Evolutionary conservation across 2,797 vertebrate genomes (phyloP).

Genomic region (Triplophysa yarkandensis): DNA sequence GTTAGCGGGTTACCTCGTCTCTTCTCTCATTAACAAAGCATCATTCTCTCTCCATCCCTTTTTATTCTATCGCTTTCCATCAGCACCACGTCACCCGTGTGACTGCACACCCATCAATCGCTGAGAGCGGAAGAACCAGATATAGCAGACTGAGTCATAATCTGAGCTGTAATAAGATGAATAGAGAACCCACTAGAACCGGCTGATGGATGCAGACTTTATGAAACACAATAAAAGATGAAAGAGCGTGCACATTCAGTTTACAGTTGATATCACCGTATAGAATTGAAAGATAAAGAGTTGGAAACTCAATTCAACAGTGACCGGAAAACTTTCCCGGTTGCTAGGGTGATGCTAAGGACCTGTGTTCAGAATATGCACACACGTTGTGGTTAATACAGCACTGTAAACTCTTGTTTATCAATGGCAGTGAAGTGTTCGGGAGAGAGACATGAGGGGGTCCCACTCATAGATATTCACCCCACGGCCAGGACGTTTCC

Average conservation of each 20-base stretch:
- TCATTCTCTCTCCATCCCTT: conserved; percentile 1
- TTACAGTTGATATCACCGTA: background rate
- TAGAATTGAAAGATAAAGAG: background rate
- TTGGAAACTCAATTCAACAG: background rate
- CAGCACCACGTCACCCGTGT: background rate
- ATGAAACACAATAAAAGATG: background rate
- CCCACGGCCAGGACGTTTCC: conserved; percentile 35
- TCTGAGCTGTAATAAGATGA: background rate
- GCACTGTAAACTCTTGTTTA: background rate
- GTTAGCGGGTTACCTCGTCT: conserved; percentile 20
- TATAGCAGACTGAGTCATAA: conserved; percentile 6
- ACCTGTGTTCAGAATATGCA: background rate
- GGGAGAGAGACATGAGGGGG: conserved; percentile 53
- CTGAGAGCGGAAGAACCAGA: background rate
- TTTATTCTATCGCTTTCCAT: conserved; percentile 1
- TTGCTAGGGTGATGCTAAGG: too few species aligned
- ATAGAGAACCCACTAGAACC: background rate
- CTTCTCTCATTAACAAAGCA: conserved; percentile 23
- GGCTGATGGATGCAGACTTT: background rate
- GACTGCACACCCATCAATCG: background rate
- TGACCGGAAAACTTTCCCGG: background rate
- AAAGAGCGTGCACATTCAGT: background rate
- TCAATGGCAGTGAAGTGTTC: background rate
- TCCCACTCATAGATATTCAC: conserved; percentile 48
- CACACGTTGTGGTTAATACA: background rate